phyloP scores from a whole-genome alignment of 2,888 invertebrate genomes.

The Tupiocoris notatus region DNA sequence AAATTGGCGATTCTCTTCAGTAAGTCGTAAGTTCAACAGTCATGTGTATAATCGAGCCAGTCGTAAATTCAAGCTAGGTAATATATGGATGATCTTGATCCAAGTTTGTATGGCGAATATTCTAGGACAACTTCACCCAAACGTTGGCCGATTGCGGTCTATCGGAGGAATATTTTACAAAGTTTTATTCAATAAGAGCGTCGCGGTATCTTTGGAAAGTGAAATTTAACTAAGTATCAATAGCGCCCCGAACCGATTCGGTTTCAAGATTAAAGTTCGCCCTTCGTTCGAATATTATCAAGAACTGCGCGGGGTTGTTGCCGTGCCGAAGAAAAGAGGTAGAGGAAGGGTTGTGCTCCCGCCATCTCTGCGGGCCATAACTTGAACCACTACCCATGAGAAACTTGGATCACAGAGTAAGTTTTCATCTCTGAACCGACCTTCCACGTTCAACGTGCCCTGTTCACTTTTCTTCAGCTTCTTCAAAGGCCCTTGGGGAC shows the following conservation, averaged over 20 bases:
- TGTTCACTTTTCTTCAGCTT: neutral
- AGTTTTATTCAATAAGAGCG: neutral
- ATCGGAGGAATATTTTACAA: neutral
- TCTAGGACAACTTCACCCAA: neutral
- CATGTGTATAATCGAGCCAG: no score
- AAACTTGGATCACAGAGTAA: slow-evolving; percentile 29
- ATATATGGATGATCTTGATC: neutral
- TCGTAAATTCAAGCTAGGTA: no score
- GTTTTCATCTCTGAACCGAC: slow-evolving; percentile 5
- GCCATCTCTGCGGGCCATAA: slow-evolving; percentile 17
- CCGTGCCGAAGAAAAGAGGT: neutral
- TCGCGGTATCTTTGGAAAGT: slow-evolving; percentile 1
- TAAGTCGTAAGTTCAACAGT: no score
- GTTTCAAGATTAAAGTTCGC: slow-evolving; percentile 18
- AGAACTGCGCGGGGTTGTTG: neutral
- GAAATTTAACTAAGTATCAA: slow-evolving; percentile 18
- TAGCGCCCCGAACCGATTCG: slow-evolving; percentile 16
- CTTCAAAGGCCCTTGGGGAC: slow-evolving; percentile 29
- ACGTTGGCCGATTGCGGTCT: neutral
- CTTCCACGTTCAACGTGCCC: neutral
- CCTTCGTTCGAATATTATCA: slow-evolving; percentile 20
- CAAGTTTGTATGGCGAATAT: neutral
- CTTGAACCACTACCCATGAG: slow-evolving; percentile 30
- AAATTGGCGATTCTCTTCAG: no score
- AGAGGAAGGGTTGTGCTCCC: neutral